Percentiles rank a stretch among this genome's conserved stretches.
Conservation (phyloP, 1,140 invertebrate genomes). For the Brachionus plicatilis region DNA sequence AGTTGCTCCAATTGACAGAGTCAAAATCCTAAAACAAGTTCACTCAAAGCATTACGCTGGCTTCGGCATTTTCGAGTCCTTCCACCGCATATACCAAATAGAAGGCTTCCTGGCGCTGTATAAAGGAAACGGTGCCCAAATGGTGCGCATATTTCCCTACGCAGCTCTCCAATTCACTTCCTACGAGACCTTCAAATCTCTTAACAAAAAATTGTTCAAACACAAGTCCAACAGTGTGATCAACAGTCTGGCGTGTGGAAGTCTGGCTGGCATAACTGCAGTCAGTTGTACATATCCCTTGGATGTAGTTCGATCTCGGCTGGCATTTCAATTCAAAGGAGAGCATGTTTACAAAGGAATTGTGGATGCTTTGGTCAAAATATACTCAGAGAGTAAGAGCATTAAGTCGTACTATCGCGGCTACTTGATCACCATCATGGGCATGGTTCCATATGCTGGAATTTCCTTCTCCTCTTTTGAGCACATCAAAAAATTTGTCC, state of each 20-base stretch:
- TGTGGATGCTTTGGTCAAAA: neutral
- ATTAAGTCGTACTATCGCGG: constrained; percentile 68
- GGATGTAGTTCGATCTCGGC: constrained; percentile 89
- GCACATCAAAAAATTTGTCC: constrained; percentile 74
- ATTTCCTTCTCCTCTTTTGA: constrained; percentile 96
- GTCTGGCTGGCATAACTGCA: constrained; percentile 80
- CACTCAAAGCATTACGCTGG: constrained; percentile 70
- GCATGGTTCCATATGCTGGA: constrained; percentile 93
- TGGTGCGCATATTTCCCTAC: constrained; percentile 91
- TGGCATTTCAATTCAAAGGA: constrained; percentile 70
- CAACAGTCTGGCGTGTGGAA: constrained; percentile 60
- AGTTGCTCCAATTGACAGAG: constrained; percentile 91
- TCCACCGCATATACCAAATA: constrained; percentile 64
- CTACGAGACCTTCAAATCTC: constrained; percentile 87
- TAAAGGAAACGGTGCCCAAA: constrained; percentile 94
- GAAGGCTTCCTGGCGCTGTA: constrained; percentile 79
- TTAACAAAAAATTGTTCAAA: constrained; percentile 49
- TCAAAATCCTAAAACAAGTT: constrained; percentile 93
- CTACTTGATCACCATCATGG: constrained; percentile 80
- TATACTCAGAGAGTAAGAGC: neutral
- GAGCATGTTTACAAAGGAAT: constrained; percentile 30
- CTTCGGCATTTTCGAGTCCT: constrained; percentile 69
- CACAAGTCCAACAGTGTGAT: neutral
- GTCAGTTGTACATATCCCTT: constrained; percentile 88
- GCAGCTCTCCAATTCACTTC: constrained; percentile 93